Conservation (phyloP, 1,140 invertebrate genomes). For the Marisa cornuarietis region DNA sequence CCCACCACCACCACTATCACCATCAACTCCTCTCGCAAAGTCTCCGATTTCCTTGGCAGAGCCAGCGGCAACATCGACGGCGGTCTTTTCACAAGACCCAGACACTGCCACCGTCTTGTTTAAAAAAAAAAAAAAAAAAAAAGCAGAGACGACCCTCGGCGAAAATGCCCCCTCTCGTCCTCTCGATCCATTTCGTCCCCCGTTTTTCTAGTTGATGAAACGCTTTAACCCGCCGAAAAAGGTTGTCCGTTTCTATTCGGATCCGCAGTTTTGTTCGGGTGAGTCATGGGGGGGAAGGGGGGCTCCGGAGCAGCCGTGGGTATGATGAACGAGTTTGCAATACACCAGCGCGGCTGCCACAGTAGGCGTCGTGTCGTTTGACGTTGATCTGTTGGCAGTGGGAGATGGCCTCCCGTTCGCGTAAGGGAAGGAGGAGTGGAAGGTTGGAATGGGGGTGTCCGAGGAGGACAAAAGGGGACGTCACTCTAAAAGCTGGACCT, state of each 20-base stretch:
- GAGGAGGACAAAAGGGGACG: not conserved
- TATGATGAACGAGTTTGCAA: slow-evolving; percentile 25
- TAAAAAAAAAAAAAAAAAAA: not conserved
- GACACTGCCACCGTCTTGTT: not conserved
- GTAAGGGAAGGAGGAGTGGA: not conserved
- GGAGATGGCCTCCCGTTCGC: not conserved
- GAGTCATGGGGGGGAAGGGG: slow-evolving; percentile 9
- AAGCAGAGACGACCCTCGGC: not conserved
- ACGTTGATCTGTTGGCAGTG: slow-evolving; percentile 22
- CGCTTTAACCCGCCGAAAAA: slow-evolving; percentile 23
- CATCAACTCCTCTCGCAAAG: not conserved
- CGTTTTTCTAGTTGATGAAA: slow-evolving; percentile 25
- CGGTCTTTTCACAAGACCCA: not conserved
- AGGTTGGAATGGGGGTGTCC: not conserved
- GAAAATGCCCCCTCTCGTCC: not conserved
- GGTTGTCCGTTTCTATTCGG: slow-evolving; percentile 24
- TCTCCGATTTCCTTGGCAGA: slow-evolving; percentile 8
- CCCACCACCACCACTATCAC: not conserved
- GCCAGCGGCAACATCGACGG: too few relatives aligned
- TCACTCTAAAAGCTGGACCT: not conserved
- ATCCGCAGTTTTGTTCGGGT: slow-evolving; percentile 19
- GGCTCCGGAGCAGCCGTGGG: not conserved
- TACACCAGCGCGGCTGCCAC: not conserved
- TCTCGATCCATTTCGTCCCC: slow-evolving; percentile 8
- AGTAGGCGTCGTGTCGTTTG: slow-evolving; percentile 10